Evolutionary conservation across 2,888 invertebrate species (phyloP), one percentile per base, ranked within the genome.

Genomic region (Tinea trinotella): DNA sequence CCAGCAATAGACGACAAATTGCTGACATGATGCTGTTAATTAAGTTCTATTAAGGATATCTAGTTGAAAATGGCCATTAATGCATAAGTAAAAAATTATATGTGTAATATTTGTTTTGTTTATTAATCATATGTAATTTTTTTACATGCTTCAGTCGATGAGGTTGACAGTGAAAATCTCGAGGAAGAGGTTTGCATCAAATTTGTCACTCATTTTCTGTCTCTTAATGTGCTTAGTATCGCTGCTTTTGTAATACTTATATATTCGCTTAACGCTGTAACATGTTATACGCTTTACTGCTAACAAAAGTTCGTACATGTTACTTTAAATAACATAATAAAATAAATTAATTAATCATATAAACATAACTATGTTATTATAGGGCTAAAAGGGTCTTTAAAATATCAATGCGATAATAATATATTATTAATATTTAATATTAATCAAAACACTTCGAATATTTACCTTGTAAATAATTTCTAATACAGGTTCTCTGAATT

Each of bases 101-200:
- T 34, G 30, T 55, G 48, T 54, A 40, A 22, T 58, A 20, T 54
- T 59, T 58, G 50, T 36, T 54, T 59, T 58, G 50, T 36, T 49
- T 48, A 20, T 46, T 49, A 40, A 40, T 15, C 5, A 40, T 15
- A 40, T 49, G 64, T 56, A 63, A 62, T 65, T 74, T 63, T 71
- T 74, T 84, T 84, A 66, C 84, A 85, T 82, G 85, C 83, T 70
- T 64, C 83, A 85, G 85, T 85, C 65, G 83, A 85, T 72, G 84
- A 84, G 71, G 80, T 76, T 66, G 63, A 68, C 58, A 71, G 71
- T 68, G 82, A 78, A 62, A 72, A 73, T 67, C 65, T 71, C 57
- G 76, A 74, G 60, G 80, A 80, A 55, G 82, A 85, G 84, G 84
- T 85, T 83, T 80, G 84, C 67, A 58, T 67, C 63, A 13, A 24